These are phyloP conservation scores for Drosophila lini DNA, from an alignment of 1,140 invertebrate genomes.

Conservation along the genomic window DNA sequence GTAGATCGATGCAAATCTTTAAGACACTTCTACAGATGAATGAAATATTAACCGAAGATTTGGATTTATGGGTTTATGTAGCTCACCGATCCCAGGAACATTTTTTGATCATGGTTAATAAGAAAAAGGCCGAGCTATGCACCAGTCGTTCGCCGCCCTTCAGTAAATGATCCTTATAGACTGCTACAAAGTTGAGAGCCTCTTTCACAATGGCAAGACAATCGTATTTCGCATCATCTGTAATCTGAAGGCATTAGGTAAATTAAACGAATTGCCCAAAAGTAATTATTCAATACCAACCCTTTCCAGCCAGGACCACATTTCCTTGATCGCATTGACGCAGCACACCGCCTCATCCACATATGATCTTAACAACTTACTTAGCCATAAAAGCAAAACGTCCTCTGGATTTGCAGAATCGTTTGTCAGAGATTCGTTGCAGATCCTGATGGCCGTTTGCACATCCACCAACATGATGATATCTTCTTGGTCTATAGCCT, in stretches of 20 bases:
- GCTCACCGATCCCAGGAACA: slow-evolving; percentile 20
- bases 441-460: slow-evolving; percentile 40
- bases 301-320: slow-evolving; percentile 48
- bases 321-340: slow-evolving; percentile 17
- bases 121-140: slow-evolving; percentile 34
- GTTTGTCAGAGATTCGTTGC: slow-evolving; percentile 28
- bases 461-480: slow-evolving; percentile 35
- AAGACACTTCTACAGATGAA: background rate
- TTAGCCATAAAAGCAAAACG: slow-evolving; percentile 57
- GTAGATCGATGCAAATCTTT: slow-evolving; percentile 18
- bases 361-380: slow-evolving; percentile 55
- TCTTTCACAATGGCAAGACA: slow-evolving; percentile 15
- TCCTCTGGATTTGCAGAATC: slow-evolving; percentile 20
- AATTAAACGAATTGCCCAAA: too few species aligned
- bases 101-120: slow-evolving; percentile 40
- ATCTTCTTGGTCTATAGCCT: slow-evolving; percentile 39
- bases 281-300: slow-evolving; percentile 6
- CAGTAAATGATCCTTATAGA: slow-evolving; percentile 13
- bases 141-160: slow-evolving; percentile 35
- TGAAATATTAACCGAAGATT: background rate
- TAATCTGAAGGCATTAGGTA: slow-evolving; percentile 9
- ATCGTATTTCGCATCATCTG: slow-evolving; percentile 9
- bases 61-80: too few species aligned
- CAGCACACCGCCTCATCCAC: slow-evolving; percentile 29
- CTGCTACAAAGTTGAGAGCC: slow-evolving; percentile 21